These are phyloP conservation scores for Rhagoletis pomonella DNA, from an alignment of 1,140 invertebrate genomes.

Conservation along the genomic window DNA sequence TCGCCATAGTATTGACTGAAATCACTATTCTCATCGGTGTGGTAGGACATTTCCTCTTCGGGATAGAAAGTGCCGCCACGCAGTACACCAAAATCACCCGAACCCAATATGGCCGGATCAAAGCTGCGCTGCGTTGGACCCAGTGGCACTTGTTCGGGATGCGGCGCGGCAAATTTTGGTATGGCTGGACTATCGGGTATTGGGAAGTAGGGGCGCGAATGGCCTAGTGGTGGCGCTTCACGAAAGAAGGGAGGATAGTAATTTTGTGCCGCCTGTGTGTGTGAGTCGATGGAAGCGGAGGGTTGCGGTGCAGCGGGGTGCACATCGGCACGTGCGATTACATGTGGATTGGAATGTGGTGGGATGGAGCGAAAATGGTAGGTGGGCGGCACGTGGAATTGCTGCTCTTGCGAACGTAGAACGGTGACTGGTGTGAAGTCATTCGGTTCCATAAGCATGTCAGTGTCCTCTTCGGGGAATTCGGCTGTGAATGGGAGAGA, in stretches of 20 bases:
- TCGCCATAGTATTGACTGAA: constrained; percentile 77
- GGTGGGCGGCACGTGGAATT: constrained; percentile 57
- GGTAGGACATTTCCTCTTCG: constrained; percentile 74
- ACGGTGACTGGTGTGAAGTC: constrained; percentile 70
- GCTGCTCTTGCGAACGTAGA: constrained; percentile 68
- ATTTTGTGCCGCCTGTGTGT: constrained; percentile 71
- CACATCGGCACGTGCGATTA: constrained; percentile 62
- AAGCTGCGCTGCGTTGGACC: constrained; percentile 63
- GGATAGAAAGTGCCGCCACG: constrained; percentile 89
- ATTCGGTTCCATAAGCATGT: constrained; percentile 73
- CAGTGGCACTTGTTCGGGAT: constrained; percentile 51
- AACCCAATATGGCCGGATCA: constrained; percentile 81
- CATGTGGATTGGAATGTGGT: constrained; percentile 46
- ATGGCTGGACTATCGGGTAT: constrained; percentile 56
- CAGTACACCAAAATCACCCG: constrained; percentile 92
- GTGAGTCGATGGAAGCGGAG: constrained; percentile 61
- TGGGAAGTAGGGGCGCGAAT: constrained; percentile 70
- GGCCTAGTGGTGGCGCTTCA: constrained; percentile 71
- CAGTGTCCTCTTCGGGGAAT: constrained; percentile 70
- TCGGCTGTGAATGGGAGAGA: constrained; percentile 63
- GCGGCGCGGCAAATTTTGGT: constrained; percentile 55
- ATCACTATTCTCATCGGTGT: constrained; percentile 75
- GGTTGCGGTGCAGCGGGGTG: not conserved
- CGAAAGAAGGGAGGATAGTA: constrained; percentile 72
- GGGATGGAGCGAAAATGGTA: constrained; percentile 65